Evolutionary conservation across 2,797 vertebrate genomes (phyloP), one percentile per base, ranked within the genome.

Genomic region (Geotrypetes seraphini): DNA sequence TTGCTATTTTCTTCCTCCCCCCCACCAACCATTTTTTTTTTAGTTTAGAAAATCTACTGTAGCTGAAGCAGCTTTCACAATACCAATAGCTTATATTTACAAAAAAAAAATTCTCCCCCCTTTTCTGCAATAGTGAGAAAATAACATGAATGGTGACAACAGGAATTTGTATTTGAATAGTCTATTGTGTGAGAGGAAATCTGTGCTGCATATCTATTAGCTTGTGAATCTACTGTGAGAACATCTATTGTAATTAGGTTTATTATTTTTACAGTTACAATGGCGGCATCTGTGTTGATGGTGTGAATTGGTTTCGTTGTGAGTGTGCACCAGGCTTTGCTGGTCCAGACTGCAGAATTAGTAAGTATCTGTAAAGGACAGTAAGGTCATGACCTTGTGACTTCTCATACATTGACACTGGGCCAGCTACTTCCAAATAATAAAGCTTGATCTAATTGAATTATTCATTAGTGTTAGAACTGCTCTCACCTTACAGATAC

Each of bases 331-430:
- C 89, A 0, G 93, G 94, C 21, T 97, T 96, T 22, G 92, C 91
- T 3, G 94, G 94, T 27, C 91, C 93, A 0, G 92, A 97, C 77
- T 97, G 93, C 49, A 89, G 94, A 69, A 97, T 97, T 57, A 97
- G 94, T 97, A 77, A 94, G 94, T 84, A 47, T 27, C 30, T 40
- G 17, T n/a, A 3, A 21, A n/a, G 9, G 32, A 25, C 4, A 28
- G 25, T 23, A 4, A 33, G 26, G 9, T 16, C 50, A 56, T 63
- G 46, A 59, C 53, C 48, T 52, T 66, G 30, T 65, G 39, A 29
- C 45, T 48, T 27, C 57, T 22, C 20, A 20, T 19, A 23, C 2
- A 4, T 56, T 45, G 56, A 63, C 50, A 36, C 22, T 38, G 33
- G 51, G 50, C 57, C 46, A 71, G 21, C 31, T 63, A 53, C 38